Evolutionary conservation across 2,888 invertebrate species (phyloP), one percentile per base, ranked within the genome.

Genomic region (Lasius platythorax): DNA sequence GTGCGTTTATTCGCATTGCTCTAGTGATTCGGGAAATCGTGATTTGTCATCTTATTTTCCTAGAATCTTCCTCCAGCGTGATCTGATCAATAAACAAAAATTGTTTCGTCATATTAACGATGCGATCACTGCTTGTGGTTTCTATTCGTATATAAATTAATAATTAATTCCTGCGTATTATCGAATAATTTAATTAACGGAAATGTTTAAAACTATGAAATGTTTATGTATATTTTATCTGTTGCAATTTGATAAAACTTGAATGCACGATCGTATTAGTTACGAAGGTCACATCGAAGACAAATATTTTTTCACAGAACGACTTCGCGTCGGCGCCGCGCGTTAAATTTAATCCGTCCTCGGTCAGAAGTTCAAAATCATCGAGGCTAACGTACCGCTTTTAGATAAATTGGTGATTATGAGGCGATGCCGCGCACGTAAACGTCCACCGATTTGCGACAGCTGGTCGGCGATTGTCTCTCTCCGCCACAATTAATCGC

Each of bases 361-460:
- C 85, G 64, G 91, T 91, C 92, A 91, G 88, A 90, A 93, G 92
- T 93, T 93, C 94, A 92, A 90, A 92, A 93, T 91, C 89, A 87
- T 84, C 56, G 84, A 90, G 87, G 90, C 91, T 90, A 92, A 93
- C 88, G 91, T 88, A 90, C 89, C 86, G 90, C 86, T 92, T 87
- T 83, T 83, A 83, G 90, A 91, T 91, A 93, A 92, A 90, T 84
- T 87, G 23, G 82, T 83, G 92, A 91, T 92, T 91, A 90, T 50
- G 66, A 56, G 61, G 68, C 84, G 82, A 73, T 50, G 28, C 58
- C 23, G 40, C 30, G 30, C 81, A 12, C 83, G 76, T 70, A 66
- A 28, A 82, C 33, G 64, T 67, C 63, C 67, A 61, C 40, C 56
- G 83, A 73, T 79, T 85, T 43, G 79, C 82, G 72, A 64, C 67